Conservation (phyloP, 2,888 invertebrate genomes). For the Dryobota labecula region DNA sequence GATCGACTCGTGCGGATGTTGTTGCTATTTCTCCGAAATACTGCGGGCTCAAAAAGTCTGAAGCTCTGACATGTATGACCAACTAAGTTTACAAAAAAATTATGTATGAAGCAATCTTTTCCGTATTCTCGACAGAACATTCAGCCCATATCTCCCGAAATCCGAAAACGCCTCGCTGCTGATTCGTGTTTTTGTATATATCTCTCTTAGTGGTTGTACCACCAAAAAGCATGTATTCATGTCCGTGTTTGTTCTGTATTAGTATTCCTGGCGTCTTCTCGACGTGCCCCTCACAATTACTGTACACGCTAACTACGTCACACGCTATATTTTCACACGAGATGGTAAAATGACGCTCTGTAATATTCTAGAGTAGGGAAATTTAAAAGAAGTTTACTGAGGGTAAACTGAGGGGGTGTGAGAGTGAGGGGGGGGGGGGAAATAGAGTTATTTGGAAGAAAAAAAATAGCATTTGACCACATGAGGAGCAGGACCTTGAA, state of each 20-base stretch:
- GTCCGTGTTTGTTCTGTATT: conserved; percentile 53
- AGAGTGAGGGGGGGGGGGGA: too few relatives aligned
- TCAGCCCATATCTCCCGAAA: not conserved
- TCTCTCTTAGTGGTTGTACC: not conserved
- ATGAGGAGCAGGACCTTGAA: not conserved
- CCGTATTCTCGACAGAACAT: not conserved
- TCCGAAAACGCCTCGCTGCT: not conserved
- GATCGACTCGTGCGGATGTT: too few relatives aligned
- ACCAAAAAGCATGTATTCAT: conserved; percentile 44
- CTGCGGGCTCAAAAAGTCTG: not conserved
- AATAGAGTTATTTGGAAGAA: too few relatives aligned
- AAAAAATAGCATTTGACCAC: not conserved
- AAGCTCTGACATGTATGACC: too few relatives aligned
- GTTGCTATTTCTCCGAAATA: not conserved
- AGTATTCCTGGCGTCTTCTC: conserved; percentile 68
- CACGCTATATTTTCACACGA: conserved; percentile 64
- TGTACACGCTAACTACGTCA: conserved; percentile 71
- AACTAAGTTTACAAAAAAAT: not conserved
- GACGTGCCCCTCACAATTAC: conserved; percentile 72
- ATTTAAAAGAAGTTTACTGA: not conserved
- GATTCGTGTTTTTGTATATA: not conserved
- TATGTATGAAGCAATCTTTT: not conserved
- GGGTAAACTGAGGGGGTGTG: too few relatives aligned
- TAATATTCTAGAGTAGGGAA: not conserved
- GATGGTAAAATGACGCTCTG: conserved; percentile 65